These are phyloP conservation scores for Lomographa bimaculata DNA, from an alignment of 2,888 invertebrate genomes.

Conservation along the genomic window DNA sequence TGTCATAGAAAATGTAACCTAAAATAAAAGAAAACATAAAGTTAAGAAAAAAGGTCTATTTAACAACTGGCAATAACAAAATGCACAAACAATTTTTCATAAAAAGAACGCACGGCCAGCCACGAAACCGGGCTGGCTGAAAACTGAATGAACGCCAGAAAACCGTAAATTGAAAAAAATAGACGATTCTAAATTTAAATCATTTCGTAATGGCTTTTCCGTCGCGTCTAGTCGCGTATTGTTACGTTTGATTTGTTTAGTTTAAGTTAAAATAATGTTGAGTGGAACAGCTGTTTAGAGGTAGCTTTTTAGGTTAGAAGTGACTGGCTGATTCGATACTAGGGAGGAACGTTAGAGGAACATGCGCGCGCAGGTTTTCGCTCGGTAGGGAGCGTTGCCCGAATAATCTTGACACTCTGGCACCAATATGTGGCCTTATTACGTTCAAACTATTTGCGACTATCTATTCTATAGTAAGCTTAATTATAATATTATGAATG, in stretches of 20 bases:
- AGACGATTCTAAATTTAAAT: constrained; percentile 72
- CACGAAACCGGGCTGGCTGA: constrained; percentile 53
- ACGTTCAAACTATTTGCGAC: too few relatives aligned
- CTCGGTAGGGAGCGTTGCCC: constrained; percentile 37
- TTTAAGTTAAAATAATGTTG: constrained; percentile 40
- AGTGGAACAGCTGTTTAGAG: constrained; percentile 70
- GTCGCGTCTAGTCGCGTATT: constrained; percentile 54
- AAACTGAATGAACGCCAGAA: constrained; percentile 77
- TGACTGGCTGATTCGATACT: constrained; percentile 74
- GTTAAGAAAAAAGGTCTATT: constrained; percentile 23
- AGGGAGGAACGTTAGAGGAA: constrained; percentile 46
- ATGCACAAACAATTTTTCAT: constrained; percentile 20
- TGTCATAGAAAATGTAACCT: constrained; percentile 44
- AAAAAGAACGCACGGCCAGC: constrained; percentile 51
- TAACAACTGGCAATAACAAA: constrained; percentile 16
- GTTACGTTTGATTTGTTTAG: constrained; percentile 13
- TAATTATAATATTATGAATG: too few relatives aligned
- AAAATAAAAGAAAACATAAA: constrained; percentile 22
- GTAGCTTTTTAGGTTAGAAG: constrained; percentile 72
- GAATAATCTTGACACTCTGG: constrained; percentile 33
- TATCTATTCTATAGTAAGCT: too few relatives aligned
- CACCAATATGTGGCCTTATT: constrained; percentile 4
- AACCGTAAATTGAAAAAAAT: constrained; percentile 69
- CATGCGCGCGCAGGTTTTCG: constrained; percentile 68
- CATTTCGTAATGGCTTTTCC: constrained; percentile 67